A percentile compares a stretch with the other conserved stretches of the same genome.
Conservation (phyloP, 35 echinoderm and acorn worm genomes). For the Ophiothrix spiculata region DNA sequence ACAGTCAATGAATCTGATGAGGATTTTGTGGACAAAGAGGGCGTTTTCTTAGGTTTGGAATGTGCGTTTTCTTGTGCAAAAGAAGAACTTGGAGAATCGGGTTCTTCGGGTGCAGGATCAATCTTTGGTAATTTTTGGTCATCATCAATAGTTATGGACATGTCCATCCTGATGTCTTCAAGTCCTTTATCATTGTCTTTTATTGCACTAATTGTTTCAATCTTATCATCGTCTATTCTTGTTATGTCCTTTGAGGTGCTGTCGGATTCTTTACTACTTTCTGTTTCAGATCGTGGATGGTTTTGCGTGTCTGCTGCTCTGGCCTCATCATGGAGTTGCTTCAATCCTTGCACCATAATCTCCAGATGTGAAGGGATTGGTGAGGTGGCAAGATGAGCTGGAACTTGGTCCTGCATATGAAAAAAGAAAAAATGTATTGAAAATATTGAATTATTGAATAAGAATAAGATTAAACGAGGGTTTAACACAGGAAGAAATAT, state of each 20-base stretch:
- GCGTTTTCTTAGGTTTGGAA: neutral
- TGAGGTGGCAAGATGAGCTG: slow-evolving; percentile 66
- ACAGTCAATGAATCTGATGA: neutral
- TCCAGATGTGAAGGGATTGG: slow-evolving; percentile 48
- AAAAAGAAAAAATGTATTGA: slow-evolving; percentile 19
- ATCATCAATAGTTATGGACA: slow-evolving; percentile 16
- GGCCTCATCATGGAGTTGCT: slow-evolving; percentile 48
- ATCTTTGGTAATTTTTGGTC: slow-evolving; percentile 18
- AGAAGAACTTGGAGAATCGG: neutral
- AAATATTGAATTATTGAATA: too few relatives aligned
- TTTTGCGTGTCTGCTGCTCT: neutral
- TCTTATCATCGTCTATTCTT: slow-evolving; percentile 15
- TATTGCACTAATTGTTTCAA: slow-evolving; percentile 6
- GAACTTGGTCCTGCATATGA: slow-evolving; percentile 49
- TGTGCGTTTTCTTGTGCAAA: neutral
- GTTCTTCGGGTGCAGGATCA: slow-evolving; percentile 38
- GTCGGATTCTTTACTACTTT: slow-evolving; percentile 64
- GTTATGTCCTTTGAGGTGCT: slow-evolving; percentile 16
- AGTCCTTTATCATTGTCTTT: neutral
- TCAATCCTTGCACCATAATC: slow-evolving; percentile 78
- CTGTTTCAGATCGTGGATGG: slow-evolving; percentile 39
- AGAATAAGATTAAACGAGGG: too few relatives aligned
- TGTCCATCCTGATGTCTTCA: neutral
- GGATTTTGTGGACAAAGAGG: neutral
- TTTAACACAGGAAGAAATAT: too few relatives aligned